Base-by-base conservation (phyloP, 1,140 invertebrate species). In the Camponotus floridanus region DNA sequence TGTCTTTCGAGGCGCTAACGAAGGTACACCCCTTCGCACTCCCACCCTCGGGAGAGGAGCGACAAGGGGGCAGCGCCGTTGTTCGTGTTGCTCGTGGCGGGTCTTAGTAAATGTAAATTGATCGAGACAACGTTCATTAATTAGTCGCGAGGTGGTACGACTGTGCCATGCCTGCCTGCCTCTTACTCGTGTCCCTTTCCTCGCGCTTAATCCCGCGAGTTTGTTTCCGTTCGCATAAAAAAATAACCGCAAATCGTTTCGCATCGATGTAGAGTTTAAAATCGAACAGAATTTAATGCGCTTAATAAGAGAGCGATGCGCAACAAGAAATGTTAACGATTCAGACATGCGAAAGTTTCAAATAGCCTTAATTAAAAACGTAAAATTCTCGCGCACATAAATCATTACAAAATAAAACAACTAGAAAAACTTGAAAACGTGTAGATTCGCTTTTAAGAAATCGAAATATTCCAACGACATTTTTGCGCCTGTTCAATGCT, bases 51-150 rank as follows among this genome's bases (percentile, higher is more conserved):
- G 33, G 0, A 6, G 21, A 39, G 26, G 7, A 26, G 57, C 59
- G 39, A 65, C 15, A 62, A 65, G 39, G 15, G 61, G 45, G 9
- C 51, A 31, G 42, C 71, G 26, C 33, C 42, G 85, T 51, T 65
- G 85, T 42, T 71, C 64, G 57, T 87, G 88, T 79, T 61, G 85
- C 59, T 73, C 21, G 45, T 68, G 45, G 42, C 48, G 64, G 48
- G 48, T 18, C 86, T 87, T 74, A 76, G 91, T 92, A 91, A 92
- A 92, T 92, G 91, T 92, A 92, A 92, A 92, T 91, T 86, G 89
- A 91, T 91, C 83, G 88, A 73, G 86, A 89, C 91, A 88, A 92
- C 88, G 89, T 92, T 92, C 91, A 90, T 92, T 92, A 92, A 92
- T 92, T 92, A 92, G 91, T 92, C 91, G 88, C 86, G 83, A 88